Conservation (phyloP, 2,797 vertebrate genomes). For the Hoplostethus atlanticus region DNA sequence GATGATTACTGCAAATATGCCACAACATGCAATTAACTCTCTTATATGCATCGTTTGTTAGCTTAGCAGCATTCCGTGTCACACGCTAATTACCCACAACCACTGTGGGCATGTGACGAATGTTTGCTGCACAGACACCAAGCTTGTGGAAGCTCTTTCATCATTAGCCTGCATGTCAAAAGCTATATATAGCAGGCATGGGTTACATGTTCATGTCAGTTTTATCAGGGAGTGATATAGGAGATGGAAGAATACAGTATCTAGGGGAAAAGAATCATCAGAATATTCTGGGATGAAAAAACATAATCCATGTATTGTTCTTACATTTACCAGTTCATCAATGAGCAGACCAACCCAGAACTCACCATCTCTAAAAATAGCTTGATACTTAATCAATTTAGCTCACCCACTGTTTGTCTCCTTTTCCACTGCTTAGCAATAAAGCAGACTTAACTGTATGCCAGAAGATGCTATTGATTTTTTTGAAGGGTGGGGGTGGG, state of each 20-base stretch:
- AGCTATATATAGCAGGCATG: conserved; percentile 12
- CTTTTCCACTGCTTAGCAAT: conserved; percentile 62
- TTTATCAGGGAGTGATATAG: conserved; percentile 21
- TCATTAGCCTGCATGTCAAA: conserved; percentile 43
- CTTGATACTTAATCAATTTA: conserved; percentile 82
- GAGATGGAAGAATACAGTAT: not conserved
- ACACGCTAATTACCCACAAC: conserved; percentile 68
- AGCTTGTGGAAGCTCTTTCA: conserved; percentile 44
- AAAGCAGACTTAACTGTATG: conserved; percentile 69
- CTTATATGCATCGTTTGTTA: conserved; percentile 65
- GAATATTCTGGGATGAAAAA: not conserved
- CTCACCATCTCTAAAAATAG: conserved; percentile 78
- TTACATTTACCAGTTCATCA: conserved; percentile 48
- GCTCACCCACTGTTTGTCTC: conserved; percentile 73
- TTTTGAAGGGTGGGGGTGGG: conserved; percentile 58
- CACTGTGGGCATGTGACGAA: conserved; percentile 65
- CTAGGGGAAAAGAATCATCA: not conserved
- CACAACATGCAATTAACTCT: conserved; percentile 70
- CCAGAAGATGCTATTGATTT: conserved; percentile 80
- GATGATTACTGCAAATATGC: conserved; percentile 67
- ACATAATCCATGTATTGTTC: conserved; percentile 7
- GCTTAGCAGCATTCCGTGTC: conserved; percentile 66
- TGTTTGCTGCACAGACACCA: conserved; percentile 37
- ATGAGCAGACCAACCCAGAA: conserved; percentile 58
- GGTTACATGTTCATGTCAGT: conserved; percentile 35